Percentiles rank a stretch among this genome's conserved stretches.
phyloP scores from a whole-genome alignment of 2,888 invertebrate genomes.

The Phytoseiulus persimilis region DNA sequence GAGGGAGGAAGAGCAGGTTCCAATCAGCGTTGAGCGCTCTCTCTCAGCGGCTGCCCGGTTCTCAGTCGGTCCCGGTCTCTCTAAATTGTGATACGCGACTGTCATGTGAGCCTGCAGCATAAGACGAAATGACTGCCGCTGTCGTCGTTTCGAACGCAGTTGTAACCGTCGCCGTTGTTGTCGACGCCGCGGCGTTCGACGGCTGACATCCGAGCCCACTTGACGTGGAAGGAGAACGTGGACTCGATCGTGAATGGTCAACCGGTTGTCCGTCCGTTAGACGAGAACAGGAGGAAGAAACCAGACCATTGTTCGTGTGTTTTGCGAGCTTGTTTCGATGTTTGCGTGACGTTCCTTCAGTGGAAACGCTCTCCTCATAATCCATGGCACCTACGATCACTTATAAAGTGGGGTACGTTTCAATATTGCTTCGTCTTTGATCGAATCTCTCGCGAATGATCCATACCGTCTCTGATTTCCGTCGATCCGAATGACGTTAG shows the following conservation, averaged over 20 bases:
- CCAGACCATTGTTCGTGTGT: background rate
- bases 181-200: background rate
- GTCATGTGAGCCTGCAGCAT: background rate
- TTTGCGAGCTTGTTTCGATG: background rate
- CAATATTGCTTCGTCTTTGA: too few relatives aligned
- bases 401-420: background rate
- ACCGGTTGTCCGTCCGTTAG: background rate
- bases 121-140: background rate
- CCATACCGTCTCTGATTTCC: too few relatives aligned
- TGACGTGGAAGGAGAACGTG: background rate
- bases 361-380: background rate
- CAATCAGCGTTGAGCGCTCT: background rate
- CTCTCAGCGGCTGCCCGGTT: background rate
- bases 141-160: background rate
- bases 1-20: background rate
- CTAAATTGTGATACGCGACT: background rate
- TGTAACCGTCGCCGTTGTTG: background rate
- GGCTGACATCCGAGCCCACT: background rate
- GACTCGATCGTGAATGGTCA: background rate
- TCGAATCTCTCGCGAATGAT: too few relatives aligned
- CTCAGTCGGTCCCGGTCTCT: background rate
- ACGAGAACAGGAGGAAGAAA: background rate
- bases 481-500: too few relatives aligned
- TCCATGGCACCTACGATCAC: background rate
- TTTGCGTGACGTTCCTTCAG: background rate